These are phyloP conservation scores for Tanytarsus gracilentus DNA, from an alignment of 2,888 invertebrate species.

Conservation along the genomic window DNA sequence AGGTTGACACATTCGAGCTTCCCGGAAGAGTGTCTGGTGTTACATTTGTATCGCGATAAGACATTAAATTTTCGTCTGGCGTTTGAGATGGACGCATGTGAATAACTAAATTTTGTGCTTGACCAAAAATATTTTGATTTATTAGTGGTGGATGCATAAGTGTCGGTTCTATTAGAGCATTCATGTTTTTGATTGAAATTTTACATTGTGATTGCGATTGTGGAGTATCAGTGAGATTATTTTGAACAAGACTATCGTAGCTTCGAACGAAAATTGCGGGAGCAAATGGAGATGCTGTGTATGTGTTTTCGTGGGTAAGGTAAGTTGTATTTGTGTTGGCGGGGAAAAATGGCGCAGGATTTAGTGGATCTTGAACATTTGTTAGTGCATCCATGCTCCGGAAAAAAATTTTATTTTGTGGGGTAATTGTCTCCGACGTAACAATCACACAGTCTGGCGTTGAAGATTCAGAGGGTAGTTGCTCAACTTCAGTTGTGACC, in stretches of 20 bases:
- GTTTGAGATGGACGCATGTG: slow-evolving; percentile 16
- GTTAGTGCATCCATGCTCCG: slow-evolving; percentile 41
- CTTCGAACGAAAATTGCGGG: slow-evolving; percentile 12
- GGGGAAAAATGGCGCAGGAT: not conserved
- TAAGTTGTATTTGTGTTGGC: not conserved
- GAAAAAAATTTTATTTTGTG: slow-evolving; percentile 38
- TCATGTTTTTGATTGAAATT: slow-evolving; percentile 25
- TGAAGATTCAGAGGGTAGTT: slow-evolving; percentile 4
- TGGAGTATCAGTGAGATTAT: not conserved
- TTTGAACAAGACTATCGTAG: not conserved
- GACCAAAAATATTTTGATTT: slow-evolving; percentile 18
- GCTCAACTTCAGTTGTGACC: not conserved
- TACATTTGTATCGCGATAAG: slow-evolving; percentile 9
- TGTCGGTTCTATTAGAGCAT: slow-evolving; percentile 13
- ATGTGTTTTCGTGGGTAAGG: not conserved
- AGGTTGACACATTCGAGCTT: slow-evolving; percentile 17
- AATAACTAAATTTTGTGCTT: slow-evolving; percentile 19
- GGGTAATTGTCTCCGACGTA: not conserved
- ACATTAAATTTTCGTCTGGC: slow-evolving; percentile 6
- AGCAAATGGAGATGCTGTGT: not conserved
- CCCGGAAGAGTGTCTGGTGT: slow-evolving; percentile 21
- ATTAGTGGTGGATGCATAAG: slow-evolving; percentile 13
- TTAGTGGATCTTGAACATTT: slow-evolving; percentile 34
- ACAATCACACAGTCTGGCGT: slow-evolving; percentile 14
- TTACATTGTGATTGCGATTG: slow-evolving; percentile 1